Evolutionary conservation across 2,888 invertebrate species (phyloP).

Genomic region (Mamestra brassicae): DNA sequence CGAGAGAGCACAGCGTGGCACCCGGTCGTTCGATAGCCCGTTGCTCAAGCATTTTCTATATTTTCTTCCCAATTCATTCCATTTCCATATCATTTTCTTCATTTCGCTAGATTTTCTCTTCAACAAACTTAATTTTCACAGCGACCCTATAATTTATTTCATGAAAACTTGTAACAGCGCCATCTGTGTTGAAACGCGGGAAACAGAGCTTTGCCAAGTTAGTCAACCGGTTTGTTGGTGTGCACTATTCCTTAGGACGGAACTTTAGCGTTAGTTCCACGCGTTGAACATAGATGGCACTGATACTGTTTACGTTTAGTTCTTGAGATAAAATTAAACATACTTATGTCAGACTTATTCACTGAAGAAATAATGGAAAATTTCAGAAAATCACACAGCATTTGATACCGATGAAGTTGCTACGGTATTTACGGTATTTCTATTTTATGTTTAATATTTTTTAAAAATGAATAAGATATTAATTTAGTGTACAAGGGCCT

Average conservation of each 20-base stretch:
- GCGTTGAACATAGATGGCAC: constrained; percentile 73
- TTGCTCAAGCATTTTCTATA: constrained; percentile 52
- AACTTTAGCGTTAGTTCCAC: constrained; percentile 47
- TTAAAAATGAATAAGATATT: neutral
- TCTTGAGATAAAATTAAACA: neutral
- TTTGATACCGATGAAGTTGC: too few relatives aligned
- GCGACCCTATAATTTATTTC: neutral
- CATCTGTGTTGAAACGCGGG: constrained; percentile 61
- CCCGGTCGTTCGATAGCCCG: constrained; percentile 94
- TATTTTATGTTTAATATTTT: neutral
- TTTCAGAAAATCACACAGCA: neutral
- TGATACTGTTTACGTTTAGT: constrained; percentile 39
- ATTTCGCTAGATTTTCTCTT: neutral
- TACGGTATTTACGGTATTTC: neutral
- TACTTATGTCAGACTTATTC: neutral
- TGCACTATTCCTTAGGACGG: constrained; percentile 5
- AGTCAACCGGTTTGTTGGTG: constrained; percentile 1
- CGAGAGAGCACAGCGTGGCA: constrained; percentile 99
- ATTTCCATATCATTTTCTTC: neutral
- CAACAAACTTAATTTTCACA: neutral
- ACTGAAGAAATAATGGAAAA: neutral
- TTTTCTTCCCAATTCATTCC: constrained; percentile 34
- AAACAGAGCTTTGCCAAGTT: constrained; percentile 52
- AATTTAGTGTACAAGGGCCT: neutral
- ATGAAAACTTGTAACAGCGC: constrained; percentile 39